A percentile compares a stretch with the other conserved stretches of the same genome.
phyloP scores from a whole-genome alignment of 2,113 vertebrate genomes.

The Capreolus pygargus region DNA sequence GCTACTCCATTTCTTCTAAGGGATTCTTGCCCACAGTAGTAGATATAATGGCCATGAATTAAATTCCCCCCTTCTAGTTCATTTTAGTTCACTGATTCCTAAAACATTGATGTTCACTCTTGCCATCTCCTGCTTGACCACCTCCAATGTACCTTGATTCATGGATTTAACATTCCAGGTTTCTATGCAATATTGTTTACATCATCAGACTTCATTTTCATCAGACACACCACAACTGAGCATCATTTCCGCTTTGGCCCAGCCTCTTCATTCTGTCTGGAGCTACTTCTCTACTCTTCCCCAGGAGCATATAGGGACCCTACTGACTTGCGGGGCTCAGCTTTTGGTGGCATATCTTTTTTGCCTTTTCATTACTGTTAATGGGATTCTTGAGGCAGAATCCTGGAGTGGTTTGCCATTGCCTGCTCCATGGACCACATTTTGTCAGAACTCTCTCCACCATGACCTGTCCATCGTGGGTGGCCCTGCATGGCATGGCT shows the following conservation, averaged over 20 bases:
- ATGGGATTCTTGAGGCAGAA: neutral
- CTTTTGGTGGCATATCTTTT: neutral
- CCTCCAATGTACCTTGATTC: neutral
- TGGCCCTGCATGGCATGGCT: neutral
- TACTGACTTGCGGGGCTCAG: neutral
- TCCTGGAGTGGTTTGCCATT: neutral
- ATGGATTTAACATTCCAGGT: neutral
- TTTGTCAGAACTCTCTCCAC: neutral
- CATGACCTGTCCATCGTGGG: accelerated
- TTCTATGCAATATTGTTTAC: neutral
- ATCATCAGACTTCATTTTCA: neutral
- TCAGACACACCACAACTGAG: neutral
- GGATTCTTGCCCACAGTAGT: neutral
- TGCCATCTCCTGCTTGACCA: neutral
- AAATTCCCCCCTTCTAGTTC: neutral
- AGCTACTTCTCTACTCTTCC: accelerated
- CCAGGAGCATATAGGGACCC: neutral
- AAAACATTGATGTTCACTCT: neutral
- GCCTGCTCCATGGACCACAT: neutral
- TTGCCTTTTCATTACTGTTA: neutral
- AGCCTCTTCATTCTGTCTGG: neutral
- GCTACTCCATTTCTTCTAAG: neutral
- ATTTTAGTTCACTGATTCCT: neutral
- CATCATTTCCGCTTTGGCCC: neutral
- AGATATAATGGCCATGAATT: neutral